Evolutionary conservation across 2,888 invertebrate species (phyloP).

Genomic region (Platynereis dumerilii): DNA sequence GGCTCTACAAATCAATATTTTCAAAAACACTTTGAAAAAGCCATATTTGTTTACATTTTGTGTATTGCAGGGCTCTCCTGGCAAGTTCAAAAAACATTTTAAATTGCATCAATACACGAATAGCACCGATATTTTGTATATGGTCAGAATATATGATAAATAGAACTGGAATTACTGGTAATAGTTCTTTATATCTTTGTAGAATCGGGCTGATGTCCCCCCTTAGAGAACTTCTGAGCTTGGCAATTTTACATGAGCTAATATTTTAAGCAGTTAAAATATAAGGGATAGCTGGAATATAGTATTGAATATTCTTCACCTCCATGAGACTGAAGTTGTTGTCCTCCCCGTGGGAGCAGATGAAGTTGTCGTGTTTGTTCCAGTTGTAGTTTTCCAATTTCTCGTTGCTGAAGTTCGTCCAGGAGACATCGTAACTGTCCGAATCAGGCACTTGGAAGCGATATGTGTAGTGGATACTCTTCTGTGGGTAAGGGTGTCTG

Average conservation of each 20-base stretch:
- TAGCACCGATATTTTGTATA: too few relatives aligned
- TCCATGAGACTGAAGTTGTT: slow-evolving; percentile 83
- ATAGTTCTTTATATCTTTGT: too few relatives aligned
- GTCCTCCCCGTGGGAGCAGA: slow-evolving; percentile 89
- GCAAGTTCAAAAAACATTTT: too few relatives aligned
- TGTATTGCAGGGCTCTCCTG: too few relatives aligned
- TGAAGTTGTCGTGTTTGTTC: slow-evolving; percentile 97
- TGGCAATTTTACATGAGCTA: too few relatives aligned
- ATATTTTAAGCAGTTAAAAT: too few relatives aligned
- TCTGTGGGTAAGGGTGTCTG: slow-evolving; percentile 90
- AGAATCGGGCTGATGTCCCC: too few relatives aligned
- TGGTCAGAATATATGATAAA: too few relatives aligned
- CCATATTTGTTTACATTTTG: neutral
- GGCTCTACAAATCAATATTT: slow-evolving; percentile 67
- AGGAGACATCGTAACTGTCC: slow-evolving; percentile 82
- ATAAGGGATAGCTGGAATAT: too few relatives aligned
- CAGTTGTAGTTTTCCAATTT: slow-evolving; percentile 95
- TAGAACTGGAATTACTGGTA: too few relatives aligned
- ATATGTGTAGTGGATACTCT: slow-evolving; percentile 75
- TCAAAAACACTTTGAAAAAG: neutral
- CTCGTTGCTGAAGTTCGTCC: slow-evolving; percentile 92
- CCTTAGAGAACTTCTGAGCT: too few relatives aligned
- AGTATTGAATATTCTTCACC: slow-evolving; percentile 66
- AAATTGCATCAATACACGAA: too few relatives aligned
- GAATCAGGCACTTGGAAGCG: slow-evolving; percentile 63